Conservation (phyloP, 2,888 invertebrate species). For the Cheilosia scutellata region DNA sequence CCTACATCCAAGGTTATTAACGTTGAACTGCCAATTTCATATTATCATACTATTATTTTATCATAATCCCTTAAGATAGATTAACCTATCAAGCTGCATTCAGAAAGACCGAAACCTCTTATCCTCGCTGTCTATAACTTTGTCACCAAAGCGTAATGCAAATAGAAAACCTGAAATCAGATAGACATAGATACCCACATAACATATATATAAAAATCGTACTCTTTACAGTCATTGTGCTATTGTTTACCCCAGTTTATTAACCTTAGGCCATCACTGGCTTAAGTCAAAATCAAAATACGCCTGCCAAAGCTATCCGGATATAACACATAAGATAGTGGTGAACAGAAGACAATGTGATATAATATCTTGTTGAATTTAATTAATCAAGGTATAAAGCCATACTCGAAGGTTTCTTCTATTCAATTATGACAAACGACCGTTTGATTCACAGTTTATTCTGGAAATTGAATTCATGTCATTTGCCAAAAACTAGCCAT, state of each 20-base stretch:
- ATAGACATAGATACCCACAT: too few relatives aligned
- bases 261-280: slow-evolving; percentile 41
- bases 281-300: slow-evolving; percentile 5
- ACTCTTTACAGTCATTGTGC: not conserved
- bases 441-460: not conserved
- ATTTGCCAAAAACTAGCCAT: not conserved
- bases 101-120: too few relatives aligned
- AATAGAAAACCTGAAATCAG: not conserved
- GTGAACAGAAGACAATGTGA: not conserved
- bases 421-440: slow-evolving; percentile 37
- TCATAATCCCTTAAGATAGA: too few relatives aligned
- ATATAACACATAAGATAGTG: too few relatives aligned
- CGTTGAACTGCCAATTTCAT: too few relatives aligned
- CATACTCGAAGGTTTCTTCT: slow-evolving; percentile 39
- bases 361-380: slow-evolving; percentile 30
- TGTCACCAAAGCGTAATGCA: not conserved
- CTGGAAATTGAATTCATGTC: not conserved
- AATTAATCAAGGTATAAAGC: slow-evolving; percentile 23
- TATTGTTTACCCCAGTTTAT: slow-evolving; percentile 37
- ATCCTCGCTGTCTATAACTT: too few relatives aligned
- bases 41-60: too few relatives aligned
- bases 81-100: too few relatives aligned
- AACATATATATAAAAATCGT: not conserved
- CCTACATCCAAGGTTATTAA: too few relatives aligned
- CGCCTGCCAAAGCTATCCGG: too few relatives aligned